phyloP scores from a whole-genome alignment of 1,140 invertebrate species.

The Drosophila biarmipes region DNA sequence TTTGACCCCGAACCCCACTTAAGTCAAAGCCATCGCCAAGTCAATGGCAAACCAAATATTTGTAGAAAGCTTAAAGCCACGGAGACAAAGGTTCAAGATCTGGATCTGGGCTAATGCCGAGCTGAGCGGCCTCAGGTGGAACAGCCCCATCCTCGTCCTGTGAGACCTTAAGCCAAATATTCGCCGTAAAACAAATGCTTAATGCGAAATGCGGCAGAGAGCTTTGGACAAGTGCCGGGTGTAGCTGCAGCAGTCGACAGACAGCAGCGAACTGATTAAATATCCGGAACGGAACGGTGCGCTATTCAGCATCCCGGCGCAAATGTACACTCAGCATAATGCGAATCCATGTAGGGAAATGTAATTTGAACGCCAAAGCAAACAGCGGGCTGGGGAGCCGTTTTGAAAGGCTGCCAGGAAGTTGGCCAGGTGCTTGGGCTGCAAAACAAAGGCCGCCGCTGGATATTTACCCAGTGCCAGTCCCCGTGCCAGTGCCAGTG shows the following conservation, averaged over 20 bases:
- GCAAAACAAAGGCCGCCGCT: constrained; percentile 66
- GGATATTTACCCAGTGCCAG: constrained; percentile 53
- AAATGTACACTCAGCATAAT: constrained; percentile 62
- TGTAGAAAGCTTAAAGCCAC: constrained; percentile 3
- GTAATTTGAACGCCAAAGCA: constrained; percentile 76
- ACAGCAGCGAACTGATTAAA: constrained; percentile 69
- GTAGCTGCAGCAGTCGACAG: constrained; percentile 38
- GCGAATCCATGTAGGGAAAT: constrained; percentile 68
- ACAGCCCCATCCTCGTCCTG: constrained; percentile 4
- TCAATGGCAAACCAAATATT: constrained; percentile 36
- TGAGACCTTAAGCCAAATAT: constrained; percentile 40
- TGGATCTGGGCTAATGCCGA: constrained; percentile 36
- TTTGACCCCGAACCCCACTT: constrained; percentile 16
- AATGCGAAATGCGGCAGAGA: constrained; percentile 8
- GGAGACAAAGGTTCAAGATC: constrained; percentile 37
- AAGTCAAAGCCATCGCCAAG: constrained; percentile 16
- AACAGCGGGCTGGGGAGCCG: constrained; percentile 45
- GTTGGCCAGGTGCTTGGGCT: constrained; percentile 57
- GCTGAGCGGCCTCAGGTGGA: constrained; percentile 27
- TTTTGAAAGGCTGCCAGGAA: constrained; percentile 39
- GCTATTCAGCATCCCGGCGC: constrained; percentile 20
- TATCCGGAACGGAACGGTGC: constrained; percentile 59
- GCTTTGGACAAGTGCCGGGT: constrained; percentile 37
- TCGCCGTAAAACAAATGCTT: constrained; percentile 55
- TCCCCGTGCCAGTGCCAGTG: constrained; percentile 8